Evolutionary conservation across 2,888 invertebrate species (phyloP), one percentile per base, ranked within the genome.

Genomic region (Steinernema scapterisci): DNA sequence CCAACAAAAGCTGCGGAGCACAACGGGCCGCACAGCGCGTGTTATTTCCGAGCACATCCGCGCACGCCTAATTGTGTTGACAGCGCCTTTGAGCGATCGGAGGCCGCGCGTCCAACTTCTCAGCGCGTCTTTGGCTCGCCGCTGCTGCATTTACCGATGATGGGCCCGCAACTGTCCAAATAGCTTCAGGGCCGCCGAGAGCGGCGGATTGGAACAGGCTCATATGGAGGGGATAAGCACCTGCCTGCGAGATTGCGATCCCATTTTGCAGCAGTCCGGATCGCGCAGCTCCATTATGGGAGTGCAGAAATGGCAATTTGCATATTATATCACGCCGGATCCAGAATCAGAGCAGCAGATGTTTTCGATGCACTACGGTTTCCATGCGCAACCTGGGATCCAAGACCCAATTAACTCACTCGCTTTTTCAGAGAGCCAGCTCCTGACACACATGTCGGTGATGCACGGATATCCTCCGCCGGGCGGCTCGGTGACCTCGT

Each of bases 391-490:
- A 19, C 19, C 13, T 3, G 23, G 54, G 21, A 2, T 6, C 25
- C 54, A 23, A 5, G 48, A 48, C 48, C 48, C 13, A 48, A 48
- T 48, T 48, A 48, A 16, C 48, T 27, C 56, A n/a, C 16, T 27
- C 25, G 56, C 56, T 19, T 27, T 81, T 82, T 51, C 81, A 83
- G 83, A 78, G 31, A 79, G 78, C 7, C 77, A 80, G 19, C 79
- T 84, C 16, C 77, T 79, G 46, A 71, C 81, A 54, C 84, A 84
- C 75, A 79, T 83, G 82, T 79, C 81, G 21, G 74, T 81, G 52
- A 79, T 78, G 72, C 84, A 84, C 75, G 83, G 83, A 46, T 80
- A 74, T 43, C 81, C 84, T 45, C 81, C 82, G 45, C 81, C 80
- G 19, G 76, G 74, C 11, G 63, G 63, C 38, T 56, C 75, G 1